Conservation (phyloP, 2,113 vertebrate genomes). For the Labrus mixtus region DNA sequence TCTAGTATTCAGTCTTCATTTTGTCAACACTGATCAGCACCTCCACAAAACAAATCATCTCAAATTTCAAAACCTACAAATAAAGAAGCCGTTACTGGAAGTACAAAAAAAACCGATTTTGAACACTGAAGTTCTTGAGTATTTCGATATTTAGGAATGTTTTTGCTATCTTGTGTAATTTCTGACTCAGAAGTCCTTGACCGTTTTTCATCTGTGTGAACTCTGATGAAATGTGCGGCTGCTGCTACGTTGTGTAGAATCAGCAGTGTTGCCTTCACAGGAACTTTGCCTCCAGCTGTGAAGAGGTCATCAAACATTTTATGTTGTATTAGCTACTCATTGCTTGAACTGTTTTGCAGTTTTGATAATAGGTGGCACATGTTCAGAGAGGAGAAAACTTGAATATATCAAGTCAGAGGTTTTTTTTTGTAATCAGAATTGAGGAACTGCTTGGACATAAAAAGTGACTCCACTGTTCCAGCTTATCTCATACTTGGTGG, state of each 20-base stretch:
- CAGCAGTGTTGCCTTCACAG: neutral
- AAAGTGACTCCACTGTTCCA: too few species aligned
- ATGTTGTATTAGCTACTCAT: neutral
- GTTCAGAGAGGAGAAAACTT: neutral
- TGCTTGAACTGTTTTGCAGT: too few species aligned
- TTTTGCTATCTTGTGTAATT: neutral
- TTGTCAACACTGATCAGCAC: too few species aligned
- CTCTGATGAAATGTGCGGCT: constrained; percentile 8
- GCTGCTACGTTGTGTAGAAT: neutral
- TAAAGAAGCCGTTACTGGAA: neutral
- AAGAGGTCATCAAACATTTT: neutral
- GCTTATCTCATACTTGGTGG: neutral
- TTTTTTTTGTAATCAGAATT: neutral
- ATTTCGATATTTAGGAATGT: neutral
- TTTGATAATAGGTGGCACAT: neutral
- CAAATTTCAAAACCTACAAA: neutral
- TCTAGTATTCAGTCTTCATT: too few species aligned
- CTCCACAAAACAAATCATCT: neutral
- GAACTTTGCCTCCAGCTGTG: neutral
- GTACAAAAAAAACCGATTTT: too few species aligned
- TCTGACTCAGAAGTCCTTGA: neutral
- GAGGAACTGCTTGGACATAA: too few species aligned
- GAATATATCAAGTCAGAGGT: neutral
- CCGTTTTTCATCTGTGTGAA: neutral
- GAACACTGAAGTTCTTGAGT: neutral